Percentiles rank a stretch among this genome's conserved stretches.
Evolutionary conservation across 2,888 invertebrate genomes (phyloP).

Genomic region (Miltochrista miniata): DNA sequence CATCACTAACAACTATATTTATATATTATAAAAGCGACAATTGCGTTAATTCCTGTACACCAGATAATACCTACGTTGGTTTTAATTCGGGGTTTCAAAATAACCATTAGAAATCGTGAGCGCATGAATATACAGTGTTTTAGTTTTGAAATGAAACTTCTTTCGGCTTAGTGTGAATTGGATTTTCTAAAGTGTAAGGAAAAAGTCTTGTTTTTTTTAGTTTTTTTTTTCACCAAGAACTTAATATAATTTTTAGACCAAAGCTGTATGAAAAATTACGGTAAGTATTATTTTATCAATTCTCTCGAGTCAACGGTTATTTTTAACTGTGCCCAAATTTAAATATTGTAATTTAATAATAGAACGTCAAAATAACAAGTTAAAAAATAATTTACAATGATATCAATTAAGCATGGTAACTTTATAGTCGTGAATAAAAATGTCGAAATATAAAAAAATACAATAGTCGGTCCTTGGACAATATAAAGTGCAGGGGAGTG

Average conservation of each 20-base stretch:
- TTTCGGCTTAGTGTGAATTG: no score
- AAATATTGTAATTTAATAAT: conserved; percentile 20
- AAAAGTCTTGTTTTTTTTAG: no score
- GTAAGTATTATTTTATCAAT: neutral
- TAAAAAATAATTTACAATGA: conserved; percentile 35
- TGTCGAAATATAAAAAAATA: conserved; percentile 39
- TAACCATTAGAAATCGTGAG: conserved; percentile 2
- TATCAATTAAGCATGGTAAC: conserved; percentile 49
- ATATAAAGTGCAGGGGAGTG: neutral
- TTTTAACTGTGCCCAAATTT: conserved; percentile 13
- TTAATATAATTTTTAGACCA: no score
- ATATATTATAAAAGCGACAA: conserved; percentile 31
- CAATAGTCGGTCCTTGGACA: conserved; percentile 19
- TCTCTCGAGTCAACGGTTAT: neutral
- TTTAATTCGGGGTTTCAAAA: conserved; percentile 11
- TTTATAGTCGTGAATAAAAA: conserved; percentile 38
- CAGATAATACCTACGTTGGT: conserved; percentile 18
- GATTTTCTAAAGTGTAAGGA: no score
- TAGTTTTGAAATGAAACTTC: no score
- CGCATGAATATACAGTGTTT: neutral
- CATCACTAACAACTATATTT: conserved; percentile 49
- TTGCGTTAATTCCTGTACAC: conserved; percentile 26
- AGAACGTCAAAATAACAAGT: conserved; percentile 26
- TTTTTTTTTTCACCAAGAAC: no score
- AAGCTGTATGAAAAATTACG: no score